These are phyloP conservation scores for Macropodus opercularis DNA, from an alignment of 2,797 vertebrate species.

Conservation along the genomic window DNA sequence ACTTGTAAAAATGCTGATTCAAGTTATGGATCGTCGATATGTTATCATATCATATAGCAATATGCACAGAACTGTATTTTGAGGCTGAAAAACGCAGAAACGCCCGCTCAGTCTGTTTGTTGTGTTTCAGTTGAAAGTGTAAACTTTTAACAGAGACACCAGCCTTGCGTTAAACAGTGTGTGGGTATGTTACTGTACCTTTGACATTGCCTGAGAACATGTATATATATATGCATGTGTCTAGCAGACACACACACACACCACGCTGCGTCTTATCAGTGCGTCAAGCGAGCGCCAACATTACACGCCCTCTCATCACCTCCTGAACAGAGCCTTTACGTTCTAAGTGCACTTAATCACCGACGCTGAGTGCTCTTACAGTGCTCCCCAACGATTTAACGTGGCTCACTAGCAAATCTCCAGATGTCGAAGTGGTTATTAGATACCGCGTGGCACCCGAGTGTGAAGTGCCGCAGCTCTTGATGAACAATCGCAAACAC, in stretches of 20 bases:
- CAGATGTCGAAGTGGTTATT: constrained; percentile 44
- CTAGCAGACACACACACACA: constrained; percentile 22
- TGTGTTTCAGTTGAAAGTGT: too few relatives aligned
- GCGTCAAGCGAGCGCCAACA: constrained; percentile 37
- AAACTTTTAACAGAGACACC: too few relatives aligned
- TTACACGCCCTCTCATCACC: constrained; percentile 50
- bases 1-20: too few relatives aligned
- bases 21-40: too few relatives aligned
- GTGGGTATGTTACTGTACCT: constrained; percentile 27
- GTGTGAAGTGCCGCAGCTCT: constrained; percentile 5
- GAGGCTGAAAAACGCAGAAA: too few relatives aligned
- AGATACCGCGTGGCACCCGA: constrained; percentile 5
- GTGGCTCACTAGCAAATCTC: constrained; percentile 19
- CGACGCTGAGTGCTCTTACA: constrained; percentile 63
- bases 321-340: constrained; percentile 42
- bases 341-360: constrained; percentile 59
- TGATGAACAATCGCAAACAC: neutral
- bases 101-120: too few relatives aligned
- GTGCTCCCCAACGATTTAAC: constrained; percentile 43
- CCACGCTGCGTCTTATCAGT: constrained; percentile 37
- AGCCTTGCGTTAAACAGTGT: too few relatives aligned
- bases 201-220: constrained; percentile 50
- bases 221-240: constrained; percentile 63
- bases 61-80: too few relatives aligned
- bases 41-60: too few relatives aligned